Conservation (phyloP, 2,888 invertebrate genomes). For the Priocnemis perturbator region DNA sequence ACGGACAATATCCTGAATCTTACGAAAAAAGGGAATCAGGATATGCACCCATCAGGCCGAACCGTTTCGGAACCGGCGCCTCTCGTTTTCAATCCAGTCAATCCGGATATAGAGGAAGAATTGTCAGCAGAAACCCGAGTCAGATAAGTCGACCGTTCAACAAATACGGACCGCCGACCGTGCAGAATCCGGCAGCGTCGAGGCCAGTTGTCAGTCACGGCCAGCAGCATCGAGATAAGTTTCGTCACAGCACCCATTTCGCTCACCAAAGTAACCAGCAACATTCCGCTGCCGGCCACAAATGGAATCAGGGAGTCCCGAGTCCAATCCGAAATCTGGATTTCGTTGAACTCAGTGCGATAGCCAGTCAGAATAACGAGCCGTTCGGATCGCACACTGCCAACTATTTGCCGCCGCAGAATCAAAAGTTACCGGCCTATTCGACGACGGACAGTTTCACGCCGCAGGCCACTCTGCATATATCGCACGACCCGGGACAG, state of each 20-base stretch:
- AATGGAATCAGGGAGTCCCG: constrained; percentile 56
- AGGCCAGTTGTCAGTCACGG: constrained; percentile 25
- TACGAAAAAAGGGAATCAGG: constrained; percentile 67
- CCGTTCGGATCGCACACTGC: constrained; percentile 68
- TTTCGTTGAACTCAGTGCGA: constrained; percentile 63
- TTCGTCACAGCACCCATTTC: constrained; percentile 37
- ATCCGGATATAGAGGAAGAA: constrained; percentile 52
- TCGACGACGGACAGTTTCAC: constrained; percentile 38
- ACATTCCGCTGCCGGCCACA: constrained; percentile 22
- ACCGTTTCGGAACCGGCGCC: constrained; percentile 35
- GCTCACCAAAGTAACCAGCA: constrained; percentile 21
- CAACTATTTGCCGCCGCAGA: constrained; percentile 70
- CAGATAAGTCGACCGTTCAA: constrained; percentile 62
- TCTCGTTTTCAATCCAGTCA: constrained; percentile 47
- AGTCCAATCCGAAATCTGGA: constrained; percentile 60
- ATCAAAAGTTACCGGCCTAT: constrained; percentile 66
- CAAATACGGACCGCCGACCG: constrained; percentile 66
- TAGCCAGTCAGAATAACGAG: constrained; percentile 68
- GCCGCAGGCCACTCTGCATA: constrained; percentile 1
- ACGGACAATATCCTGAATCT: constrained; percentile 41
- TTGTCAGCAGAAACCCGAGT: constrained; percentile 52
- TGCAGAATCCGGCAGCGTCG: constrained; percentile 30
- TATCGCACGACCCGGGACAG: constrained; percentile 14
- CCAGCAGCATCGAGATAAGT: constrained; percentile 43
- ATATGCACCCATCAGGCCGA: constrained; percentile 60